Base-by-base conservation (phyloP, 2,113 vertebrate genomes). In the Aspiorhynchus laticeps region DNA sequence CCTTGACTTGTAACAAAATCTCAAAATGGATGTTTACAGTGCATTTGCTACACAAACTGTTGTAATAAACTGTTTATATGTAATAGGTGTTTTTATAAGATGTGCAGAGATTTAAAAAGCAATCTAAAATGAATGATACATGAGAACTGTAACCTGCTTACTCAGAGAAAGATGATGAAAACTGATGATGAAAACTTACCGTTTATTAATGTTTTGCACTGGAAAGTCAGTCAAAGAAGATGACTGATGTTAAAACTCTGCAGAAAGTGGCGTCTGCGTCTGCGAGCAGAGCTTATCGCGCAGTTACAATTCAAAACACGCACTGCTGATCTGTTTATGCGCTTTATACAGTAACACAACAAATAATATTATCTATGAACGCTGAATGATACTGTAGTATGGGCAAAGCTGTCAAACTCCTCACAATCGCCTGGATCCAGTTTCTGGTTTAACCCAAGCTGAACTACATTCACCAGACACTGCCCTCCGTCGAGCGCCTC, bases 381-480 rank as follows among this genome's bases (percentile, higher is more conserved):
- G 2, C 33, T 41, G 12, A 80, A 7, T 26, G 33, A 4, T 41
- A n/a, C 7, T 63, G 33, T 26, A 14, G 21, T 17, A 61, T 11
- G 12, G n/a, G 17, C n/a, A 14, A 80, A 69, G 43, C 26, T 86
- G 33, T 24, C 51, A 59, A 41, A n/a, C 31, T 61, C 28, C 17
- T 61, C 11, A 7, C 5, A 17, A 9, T 61, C 53, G 51, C 41
- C 21, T 61, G 21, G 56, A 10, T 46, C 1, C 8, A 46, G 74
- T 28, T n/a, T n/a, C 19, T 56, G 9, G 28, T 79, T 79, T 61
- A 2, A 26, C 24, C 6, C 36, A 8, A 26, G 5, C 33, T 43
- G 46, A 81, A 81, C 79, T 81, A 81, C 79, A 81, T 81, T 65
- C 3, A 41, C 78, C 56, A 61, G 14, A 17, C 56, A n/a, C 7